phyloP scores from a whole-genome alignment of 2,888 invertebrate species.

The Gari tellinella region DNA sequence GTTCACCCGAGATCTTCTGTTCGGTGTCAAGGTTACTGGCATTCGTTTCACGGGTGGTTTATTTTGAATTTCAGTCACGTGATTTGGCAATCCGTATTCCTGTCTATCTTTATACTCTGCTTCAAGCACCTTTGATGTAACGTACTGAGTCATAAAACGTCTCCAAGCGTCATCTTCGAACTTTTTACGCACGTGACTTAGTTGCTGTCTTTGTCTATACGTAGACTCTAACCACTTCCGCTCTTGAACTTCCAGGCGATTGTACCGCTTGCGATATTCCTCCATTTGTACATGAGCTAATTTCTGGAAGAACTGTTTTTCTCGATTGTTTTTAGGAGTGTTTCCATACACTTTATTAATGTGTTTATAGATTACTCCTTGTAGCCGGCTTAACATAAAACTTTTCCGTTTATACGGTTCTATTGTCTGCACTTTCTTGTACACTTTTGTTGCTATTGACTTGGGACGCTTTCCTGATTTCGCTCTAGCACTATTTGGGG shows the following conservation, averaged over 20 bases:
- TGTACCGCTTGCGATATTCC: conserved; percentile 58
- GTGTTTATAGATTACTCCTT: conserved; percentile 67
- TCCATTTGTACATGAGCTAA: conserved; percentile 65
- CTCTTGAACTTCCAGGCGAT: conserved; percentile 57
- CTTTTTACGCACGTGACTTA: conserved; percentile 64
- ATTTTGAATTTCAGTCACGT: conserved; percentile 20
- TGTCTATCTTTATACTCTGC: conserved; percentile 68
- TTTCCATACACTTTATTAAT: conserved; percentile 69
- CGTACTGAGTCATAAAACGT: conserved; percentile 78
- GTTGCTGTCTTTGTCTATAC: conserved; percentile 58
- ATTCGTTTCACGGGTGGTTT: conserved; percentile 3
- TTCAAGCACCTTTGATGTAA: conserved; percentile 75
- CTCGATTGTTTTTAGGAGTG: conserved; percentile 56
- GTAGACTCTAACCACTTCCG: conserved; percentile 50
- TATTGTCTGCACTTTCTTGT: conserved; percentile 21
- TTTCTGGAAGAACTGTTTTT: conserved; percentile 69
- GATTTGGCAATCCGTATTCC: conserved; percentile 76
- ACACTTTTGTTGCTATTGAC: conserved; percentile 19
- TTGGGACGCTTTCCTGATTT: conserved; percentile 35
- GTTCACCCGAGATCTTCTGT: conserved; percentile 43
- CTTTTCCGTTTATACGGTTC: conserved; percentile 58
- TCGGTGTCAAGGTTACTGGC: conserved; percentile 33
- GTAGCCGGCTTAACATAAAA: conserved; percentile 63
- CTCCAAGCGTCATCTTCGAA: conserved; percentile 72
- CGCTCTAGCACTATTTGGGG: conserved; percentile 27